Conservation (phyloP, 2,113 vertebrate genomes). For the Xerus inauris region DNA sequence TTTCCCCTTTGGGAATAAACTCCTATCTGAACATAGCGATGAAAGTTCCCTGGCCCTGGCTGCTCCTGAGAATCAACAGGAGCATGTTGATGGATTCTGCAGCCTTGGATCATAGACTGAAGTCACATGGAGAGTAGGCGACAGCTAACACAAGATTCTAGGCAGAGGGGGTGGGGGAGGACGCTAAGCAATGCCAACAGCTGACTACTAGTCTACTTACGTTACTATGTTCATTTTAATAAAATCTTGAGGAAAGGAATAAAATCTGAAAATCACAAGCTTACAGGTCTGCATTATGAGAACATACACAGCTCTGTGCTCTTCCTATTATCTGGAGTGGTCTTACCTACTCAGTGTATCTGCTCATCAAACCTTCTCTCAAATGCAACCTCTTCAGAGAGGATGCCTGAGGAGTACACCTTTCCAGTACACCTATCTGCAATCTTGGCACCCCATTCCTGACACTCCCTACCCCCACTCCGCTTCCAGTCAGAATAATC, state of each 20-base stretch:
- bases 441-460: background rate
- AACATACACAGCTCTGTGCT: background rate
- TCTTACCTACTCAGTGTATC: too few species aligned
- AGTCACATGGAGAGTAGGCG: conserved; percentile 38
- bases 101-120: background rate
- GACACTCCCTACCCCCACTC: background rate
- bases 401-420: too few species aligned
- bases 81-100: conserved; percentile 33
- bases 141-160: background rate
- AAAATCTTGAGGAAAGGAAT: background rate
- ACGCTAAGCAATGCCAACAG: background rate
- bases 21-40: conserved; percentile 23
- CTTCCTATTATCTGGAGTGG: background rate
- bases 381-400: background rate
- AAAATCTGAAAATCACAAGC: background rate
- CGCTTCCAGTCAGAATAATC: background rate
- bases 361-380: background rate
- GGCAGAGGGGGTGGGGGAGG: background rate
- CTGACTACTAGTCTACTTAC: background rate
- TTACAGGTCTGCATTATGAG: background rate
- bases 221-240: background rate
- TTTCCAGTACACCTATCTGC: background rate
- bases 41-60: conserved; percentile 30
- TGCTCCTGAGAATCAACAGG: conserved; percentile 15
- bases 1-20: background rate